Evolutionary conservation across 35 echinoderm and acorn worm species (phyloP), one percentile per base, ranked within the genome.

Genomic region (Heliocidaris erythrogramma): DNA sequence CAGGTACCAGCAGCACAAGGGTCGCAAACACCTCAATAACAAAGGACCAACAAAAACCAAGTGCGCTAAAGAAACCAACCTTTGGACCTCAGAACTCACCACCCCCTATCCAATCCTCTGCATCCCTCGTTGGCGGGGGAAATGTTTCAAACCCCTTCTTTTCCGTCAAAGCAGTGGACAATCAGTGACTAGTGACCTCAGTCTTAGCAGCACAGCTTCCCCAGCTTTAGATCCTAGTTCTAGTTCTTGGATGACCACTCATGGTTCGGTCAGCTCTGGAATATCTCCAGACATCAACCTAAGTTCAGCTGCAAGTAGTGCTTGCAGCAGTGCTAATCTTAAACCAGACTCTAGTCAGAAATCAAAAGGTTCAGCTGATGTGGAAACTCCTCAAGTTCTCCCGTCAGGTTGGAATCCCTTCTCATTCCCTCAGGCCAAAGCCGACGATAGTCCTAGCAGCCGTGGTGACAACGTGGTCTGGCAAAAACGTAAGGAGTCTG

Each of bases 161-260:
- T 31, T 90, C 95, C 95, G 95, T n/a, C 95, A 96, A 69, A 94
- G 86, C 35, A 99, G 98, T 60, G 60, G 94, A 32, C 98, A 99
- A 49, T 99, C 98, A 27, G 48, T 92, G 11, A 94, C 88, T 48
- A 98, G 97, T 96, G 98, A 99, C 48, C 93, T 94, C 13, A 99
- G 98, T 88, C 88, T 94, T 32, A 97, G 96, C 78, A 97, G 95
- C 47, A 95, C 94, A 84, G 95, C 97, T 69, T 97, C 96, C 53
- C 96, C 96, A 60, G 94, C 95, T 31, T 86, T 94, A 35, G 96
- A 97, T 30, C 97, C 96, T 88, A 95, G 94, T n/a, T n/a, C n/a
- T n/a, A n/a, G n/a, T 32, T 96, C 96, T 2, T 24, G 96, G 27
- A 53, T 96, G 13, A 95, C 95, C 9, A 93, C 94, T 47, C 96